phyloP scores from a whole-genome alignment of 2,797 vertebrate genomes.

The Pangasius krempfi region DNA sequence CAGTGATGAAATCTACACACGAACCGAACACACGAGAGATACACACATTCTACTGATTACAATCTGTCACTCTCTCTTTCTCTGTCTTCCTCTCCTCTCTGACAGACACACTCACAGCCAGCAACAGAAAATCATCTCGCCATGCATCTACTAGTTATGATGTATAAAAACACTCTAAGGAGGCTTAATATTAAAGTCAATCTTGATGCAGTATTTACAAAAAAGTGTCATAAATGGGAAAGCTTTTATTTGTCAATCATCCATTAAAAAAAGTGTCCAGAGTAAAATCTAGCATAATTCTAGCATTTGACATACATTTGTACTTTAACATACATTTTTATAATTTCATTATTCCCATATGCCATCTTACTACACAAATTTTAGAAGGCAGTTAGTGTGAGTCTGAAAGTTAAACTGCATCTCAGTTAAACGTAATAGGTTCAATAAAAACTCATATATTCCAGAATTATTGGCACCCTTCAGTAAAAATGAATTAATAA shows the following conservation, averaged over 20 bases:
- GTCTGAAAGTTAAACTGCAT: background rate
- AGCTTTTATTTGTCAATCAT: background rate
- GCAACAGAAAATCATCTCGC: background rate
- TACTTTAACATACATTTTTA: background rate
- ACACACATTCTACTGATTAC: constrained; percentile 39
- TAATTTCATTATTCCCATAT: background rate
- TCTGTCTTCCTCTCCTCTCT: background rate
- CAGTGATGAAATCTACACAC: constrained; percentile 30
- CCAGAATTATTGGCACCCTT: background rate
- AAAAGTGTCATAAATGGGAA: background rate
- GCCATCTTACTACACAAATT: background rate
- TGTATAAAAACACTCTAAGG: constrained; percentile 23
- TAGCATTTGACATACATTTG: background rate
- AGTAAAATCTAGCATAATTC: background rate
- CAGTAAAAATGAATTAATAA: background rate
- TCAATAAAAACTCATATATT: background rate
- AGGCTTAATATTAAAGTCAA: constrained; percentile 10
- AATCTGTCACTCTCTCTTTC: background rate
- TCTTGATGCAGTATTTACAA: background rate
- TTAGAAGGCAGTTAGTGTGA: background rate
- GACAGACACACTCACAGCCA: background rate
- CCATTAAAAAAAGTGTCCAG: background rate
- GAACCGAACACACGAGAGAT: constrained; percentile 4
- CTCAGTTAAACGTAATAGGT: background rate
- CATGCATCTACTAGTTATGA: constrained; percentile 5